Evolutionary conservation across 37 sponge, comb jelly and placozoan species (phyloP).

Genomic region (Ephydatia muelleri): DNA sequence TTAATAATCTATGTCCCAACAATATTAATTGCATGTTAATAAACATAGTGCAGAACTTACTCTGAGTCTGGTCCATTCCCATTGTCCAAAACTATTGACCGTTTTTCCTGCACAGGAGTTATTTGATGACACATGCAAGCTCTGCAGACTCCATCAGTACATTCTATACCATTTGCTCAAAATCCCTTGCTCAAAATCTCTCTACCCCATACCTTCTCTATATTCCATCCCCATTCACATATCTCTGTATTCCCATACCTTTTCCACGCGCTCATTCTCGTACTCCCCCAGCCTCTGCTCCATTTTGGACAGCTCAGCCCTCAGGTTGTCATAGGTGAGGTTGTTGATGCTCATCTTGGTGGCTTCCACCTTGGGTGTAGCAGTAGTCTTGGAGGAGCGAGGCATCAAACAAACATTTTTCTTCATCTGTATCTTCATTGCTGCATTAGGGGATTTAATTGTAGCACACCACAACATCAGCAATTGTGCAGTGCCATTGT

Average conservation of each 20-base stretch:
- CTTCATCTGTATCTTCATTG: not conserved
- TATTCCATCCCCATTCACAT: not conserved
- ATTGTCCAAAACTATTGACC: not conserved
- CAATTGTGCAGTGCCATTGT: too few relatives aligned
- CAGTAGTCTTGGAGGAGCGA: constrained; percentile 15
- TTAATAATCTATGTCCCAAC: too few relatives aligned
- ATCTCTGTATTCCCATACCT: too few relatives aligned
- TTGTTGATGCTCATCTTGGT: constrained; percentile 51
- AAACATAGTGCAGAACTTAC: too few relatives aligned
- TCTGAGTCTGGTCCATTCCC: not conserved
- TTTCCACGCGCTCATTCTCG: constrained; percentile 9
- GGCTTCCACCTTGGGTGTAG: constrained; percentile 33
- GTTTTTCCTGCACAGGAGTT: not conserved
- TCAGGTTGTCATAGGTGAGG: constrained; percentile 44
- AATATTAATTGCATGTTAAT: too few relatives aligned
- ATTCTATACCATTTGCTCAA: not conserved
- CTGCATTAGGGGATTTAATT: not conserved
- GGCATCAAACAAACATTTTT: constrained; percentile 38
- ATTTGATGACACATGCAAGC: not conserved
- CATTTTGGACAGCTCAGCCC: constrained; percentile 6
- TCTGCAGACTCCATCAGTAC: too few relatives aligned
- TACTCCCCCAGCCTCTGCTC: constrained; percentile 33
- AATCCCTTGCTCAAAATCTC: not conserved
- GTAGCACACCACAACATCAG: not conserved
- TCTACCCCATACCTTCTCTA: not conserved